Evolutionary conservation across 2,797 vertebrate species (phyloP).

Genomic region (Rhincodon typus): DNA sequence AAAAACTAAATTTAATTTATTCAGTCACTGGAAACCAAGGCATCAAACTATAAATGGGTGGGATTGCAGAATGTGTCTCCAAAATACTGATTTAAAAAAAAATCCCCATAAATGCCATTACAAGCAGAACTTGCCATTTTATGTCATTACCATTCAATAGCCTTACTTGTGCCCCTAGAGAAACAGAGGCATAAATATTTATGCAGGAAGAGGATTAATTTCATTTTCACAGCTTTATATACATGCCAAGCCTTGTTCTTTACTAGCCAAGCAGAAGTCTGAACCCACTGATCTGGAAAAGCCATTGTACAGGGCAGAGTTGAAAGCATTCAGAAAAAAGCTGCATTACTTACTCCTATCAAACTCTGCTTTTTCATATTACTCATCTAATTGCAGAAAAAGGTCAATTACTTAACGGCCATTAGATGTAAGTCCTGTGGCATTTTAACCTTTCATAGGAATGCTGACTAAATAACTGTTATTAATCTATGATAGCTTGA

Average conservation of each 20-base stretch:
- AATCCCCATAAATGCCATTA: not conserved
- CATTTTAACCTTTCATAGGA: not conserved
- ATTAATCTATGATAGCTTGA: not conserved
- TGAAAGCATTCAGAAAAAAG: not conserved
- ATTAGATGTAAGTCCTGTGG: not conserved
- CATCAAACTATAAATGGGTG: not conserved
- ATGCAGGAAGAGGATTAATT: not conserved
- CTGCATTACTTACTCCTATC: not conserved
- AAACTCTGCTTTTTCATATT: not conserved
- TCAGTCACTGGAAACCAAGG: not conserved
- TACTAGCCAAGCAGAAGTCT: not conserved
- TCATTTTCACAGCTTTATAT: not conserved
- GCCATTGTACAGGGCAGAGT: not conserved
- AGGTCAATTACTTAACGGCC: not conserved
- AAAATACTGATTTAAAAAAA: not conserved
- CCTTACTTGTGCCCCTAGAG: not conserved
- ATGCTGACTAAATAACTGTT: not conserved
- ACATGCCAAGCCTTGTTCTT: not conserved
- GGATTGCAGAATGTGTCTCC: not conserved
- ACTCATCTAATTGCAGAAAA: not conserved
- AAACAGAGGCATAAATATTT: not conserved
- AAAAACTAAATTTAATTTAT: constrained; percentile 2
- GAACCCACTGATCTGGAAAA: not conserved
- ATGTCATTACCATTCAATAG: not conserved
- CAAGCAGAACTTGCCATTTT: not conserved